These are phyloP conservation scores for Cyclargus thomasi DNA, from an alignment of 1,140 invertebrate species.

Conservation along the genomic window DNA sequence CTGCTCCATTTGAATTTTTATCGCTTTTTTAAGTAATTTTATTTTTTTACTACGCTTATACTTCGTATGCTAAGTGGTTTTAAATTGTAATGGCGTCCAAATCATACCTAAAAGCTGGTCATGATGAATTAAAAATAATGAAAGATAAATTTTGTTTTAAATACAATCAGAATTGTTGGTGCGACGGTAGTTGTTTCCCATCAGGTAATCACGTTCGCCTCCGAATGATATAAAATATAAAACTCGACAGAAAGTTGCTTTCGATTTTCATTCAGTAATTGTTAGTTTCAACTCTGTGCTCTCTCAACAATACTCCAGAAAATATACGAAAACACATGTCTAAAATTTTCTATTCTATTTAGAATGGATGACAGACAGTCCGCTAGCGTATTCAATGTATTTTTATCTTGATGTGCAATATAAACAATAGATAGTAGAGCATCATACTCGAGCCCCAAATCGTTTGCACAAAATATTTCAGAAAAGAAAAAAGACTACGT, in stretches of 20 bases:
- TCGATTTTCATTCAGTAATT: neutral
- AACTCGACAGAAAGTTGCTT: neutral
- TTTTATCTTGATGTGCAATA: neutral
- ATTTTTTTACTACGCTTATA: neutral
- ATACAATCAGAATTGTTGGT: no score
- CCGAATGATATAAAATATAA: no score
- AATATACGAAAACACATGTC: neutral
- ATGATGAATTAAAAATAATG: no score
- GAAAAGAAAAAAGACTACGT: no score
- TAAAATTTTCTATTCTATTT: neutral
- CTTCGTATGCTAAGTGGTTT: no score
- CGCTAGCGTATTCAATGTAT: neutral
- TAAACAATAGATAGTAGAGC: no score
- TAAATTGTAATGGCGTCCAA: no score
- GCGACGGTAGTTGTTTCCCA: no score
- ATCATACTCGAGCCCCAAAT: no score
- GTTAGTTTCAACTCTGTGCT: neutral
- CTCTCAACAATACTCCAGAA: neutral
- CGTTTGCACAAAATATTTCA: no score
- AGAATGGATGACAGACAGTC: conserved; percentile 1
- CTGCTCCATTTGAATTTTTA: neutral
- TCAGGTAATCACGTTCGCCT: no score
- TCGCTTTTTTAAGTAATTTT: neutral
- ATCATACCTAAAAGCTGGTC: neutral
- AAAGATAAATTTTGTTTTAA: no score